phyloP scores from a whole-genome alignment of 2,888 invertebrate genomes.

The Tuberolachnus salignus region DNA sequence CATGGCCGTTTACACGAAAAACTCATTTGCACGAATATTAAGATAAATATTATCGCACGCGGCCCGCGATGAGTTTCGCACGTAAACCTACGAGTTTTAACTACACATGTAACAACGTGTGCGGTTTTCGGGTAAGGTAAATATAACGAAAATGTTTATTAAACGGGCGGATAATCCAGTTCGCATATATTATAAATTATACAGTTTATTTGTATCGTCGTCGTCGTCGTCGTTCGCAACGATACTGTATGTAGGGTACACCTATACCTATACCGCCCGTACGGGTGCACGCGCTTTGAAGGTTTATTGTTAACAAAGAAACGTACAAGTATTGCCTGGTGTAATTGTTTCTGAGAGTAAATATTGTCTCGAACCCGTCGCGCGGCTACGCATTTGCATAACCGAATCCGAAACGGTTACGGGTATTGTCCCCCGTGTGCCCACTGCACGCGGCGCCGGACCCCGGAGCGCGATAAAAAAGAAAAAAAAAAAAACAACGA shows the following conservation, averaged over 20 bases:
- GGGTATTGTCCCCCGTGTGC: neutral
- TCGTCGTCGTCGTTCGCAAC: neutral
- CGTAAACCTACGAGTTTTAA: neutral
- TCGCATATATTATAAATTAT: slow-evolving; percentile 36
- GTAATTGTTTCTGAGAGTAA: slow-evolving; percentile 40
- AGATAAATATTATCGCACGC: neutral
- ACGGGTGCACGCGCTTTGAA: too few species aligned
- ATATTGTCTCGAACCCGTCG: slow-evolving; percentile 9
- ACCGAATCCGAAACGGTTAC: slow-evolving; percentile 15
- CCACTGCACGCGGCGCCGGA: neutral
- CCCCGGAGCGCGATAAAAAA: too few species aligned
- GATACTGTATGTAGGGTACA: slow-evolving; percentile 3
- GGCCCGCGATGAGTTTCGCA: slow-evolving; percentile 1
- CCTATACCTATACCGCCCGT: too few species aligned
- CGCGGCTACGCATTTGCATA: slow-evolving; percentile 24
- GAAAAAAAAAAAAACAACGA: too few species aligned
- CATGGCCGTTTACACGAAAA: neutral
- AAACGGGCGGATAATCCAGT: slow-evolving; percentile 35
- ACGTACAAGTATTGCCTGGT: too few species aligned
- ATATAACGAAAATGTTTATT: slow-evolving; percentile 40
- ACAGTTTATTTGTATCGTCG: slow-evolving; percentile 17
- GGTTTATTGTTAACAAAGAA: slow-evolving; percentile 35
- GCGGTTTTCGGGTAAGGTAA: slow-evolving; percentile 23
- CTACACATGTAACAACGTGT: neutral
- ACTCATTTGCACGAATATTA: neutral